phyloP scores from a whole-genome alignment of 2,113 vertebrate species.

The Alces alces region DNA sequence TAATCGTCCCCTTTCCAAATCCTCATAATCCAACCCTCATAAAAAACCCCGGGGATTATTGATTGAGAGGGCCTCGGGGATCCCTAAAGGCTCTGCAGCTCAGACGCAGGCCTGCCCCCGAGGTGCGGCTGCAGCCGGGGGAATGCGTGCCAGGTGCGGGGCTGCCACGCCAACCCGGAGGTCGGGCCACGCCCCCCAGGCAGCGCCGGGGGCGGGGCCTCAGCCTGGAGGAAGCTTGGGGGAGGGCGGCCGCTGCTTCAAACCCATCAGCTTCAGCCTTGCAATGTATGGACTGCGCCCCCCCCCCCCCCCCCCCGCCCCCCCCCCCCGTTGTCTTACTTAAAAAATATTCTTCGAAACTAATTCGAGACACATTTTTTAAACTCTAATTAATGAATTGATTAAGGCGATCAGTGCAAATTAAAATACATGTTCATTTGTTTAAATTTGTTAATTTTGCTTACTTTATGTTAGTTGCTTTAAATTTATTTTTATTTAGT shows the following conservation, averaged over 20 bases:
- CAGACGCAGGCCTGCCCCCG: constrained; percentile 65
- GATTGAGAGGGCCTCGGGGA: constrained; percentile 83
- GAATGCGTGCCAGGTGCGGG: constrained; percentile 82
- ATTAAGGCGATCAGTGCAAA: not conserved
- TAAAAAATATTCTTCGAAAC: not conserved
- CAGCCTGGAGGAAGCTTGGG: not conserved
- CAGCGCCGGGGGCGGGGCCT: not conserved
- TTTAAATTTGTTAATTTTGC: not conserved
- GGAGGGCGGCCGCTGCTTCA: not conserved
- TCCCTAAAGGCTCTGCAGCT: constrained; percentile 77
- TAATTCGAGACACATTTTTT: not conserved
- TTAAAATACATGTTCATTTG: not conserved
- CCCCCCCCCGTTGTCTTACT: not conserved
- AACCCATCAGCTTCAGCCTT: not conserved
- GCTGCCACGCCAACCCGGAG: constrained; percentile 59
- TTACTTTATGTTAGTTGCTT: not conserved
- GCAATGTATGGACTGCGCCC: not conserved
- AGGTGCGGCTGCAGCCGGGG: constrained; percentile 69
- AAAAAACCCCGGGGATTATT: constrained; percentile 84
- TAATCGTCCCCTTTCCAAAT: constrained; percentile 81
- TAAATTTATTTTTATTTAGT: not conserved
- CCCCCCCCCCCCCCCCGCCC: rapidly evolving
- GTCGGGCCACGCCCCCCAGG: constrained; percentile 32
- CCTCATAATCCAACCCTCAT: constrained; percentile 82
- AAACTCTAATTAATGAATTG: not conserved